Percentiles rank a stretch among this genome's conserved stretches.
Conservation (phyloP, 2,113 vertebrate species). For the Micronycteris hirsuta region DNA sequence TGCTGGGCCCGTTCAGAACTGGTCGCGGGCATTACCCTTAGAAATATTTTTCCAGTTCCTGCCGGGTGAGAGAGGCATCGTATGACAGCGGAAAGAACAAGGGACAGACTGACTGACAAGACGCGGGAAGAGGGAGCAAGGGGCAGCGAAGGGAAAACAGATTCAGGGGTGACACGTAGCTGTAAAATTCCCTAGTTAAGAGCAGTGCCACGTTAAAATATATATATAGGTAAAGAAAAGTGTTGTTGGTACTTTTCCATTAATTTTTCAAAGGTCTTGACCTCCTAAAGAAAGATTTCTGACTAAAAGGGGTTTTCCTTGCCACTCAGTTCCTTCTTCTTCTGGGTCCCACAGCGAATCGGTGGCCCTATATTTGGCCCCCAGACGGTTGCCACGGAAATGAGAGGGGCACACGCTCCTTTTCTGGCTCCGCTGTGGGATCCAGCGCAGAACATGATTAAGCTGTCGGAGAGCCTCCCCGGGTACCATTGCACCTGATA, state of each 20-base stretch:
- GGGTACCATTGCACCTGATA: conserved; percentile 36
- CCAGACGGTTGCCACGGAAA: conserved; percentile 49
- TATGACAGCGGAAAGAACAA: neutral
- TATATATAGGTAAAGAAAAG: neutral
- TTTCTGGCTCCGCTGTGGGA: conserved; percentile 24
- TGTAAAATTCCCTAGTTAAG: conserved; percentile 37
- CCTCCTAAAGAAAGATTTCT: conserved; percentile 56
- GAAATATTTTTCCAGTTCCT: neutral
- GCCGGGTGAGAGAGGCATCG: neutral
- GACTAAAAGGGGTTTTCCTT: conserved; percentile 73
- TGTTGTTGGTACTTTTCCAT: conserved; percentile 59
- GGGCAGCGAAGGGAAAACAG: neutral
- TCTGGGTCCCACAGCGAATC: conserved; percentile 20
- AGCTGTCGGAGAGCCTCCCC: neutral
- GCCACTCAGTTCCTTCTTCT: conserved; percentile 10
- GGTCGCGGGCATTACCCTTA: neutral
- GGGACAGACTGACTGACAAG: neutral
- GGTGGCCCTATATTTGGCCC: conserved; percentile 31
- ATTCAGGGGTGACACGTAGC: neutral
- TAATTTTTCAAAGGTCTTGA: conserved; percentile 62
- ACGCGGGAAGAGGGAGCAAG: neutral
- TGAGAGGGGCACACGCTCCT: neutral
- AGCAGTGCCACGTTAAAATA: neutral
- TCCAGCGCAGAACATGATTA: neutral
- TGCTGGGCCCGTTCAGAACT: neutral